Evolutionary conservation across 1,140 invertebrate genomes (phyloP), one percentile per base, ranked within the genome.

Genomic region (Anadara kagoshimensis): DNA sequence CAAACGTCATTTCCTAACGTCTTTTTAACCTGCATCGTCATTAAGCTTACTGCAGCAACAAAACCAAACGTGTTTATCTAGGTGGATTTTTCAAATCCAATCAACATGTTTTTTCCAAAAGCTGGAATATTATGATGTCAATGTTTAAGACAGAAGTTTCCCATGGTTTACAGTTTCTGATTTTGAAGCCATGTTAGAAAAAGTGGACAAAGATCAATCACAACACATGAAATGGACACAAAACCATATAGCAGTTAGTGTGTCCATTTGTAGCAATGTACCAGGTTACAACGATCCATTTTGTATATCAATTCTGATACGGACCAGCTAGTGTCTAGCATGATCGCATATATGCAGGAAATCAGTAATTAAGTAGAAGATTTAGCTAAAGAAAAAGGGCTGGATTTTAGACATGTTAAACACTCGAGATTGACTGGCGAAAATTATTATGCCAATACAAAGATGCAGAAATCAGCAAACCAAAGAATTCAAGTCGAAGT

Each of bases 141-240:
- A 44, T 29, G 36, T 36, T 36, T 2, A 36, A 36, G 20, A 51
- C 14, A 57, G 64, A 16, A 18, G 43, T 0, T 73, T 49, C 29
- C 44, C 54, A 10, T 73, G 49, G 26, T 73, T 73, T 57, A 61
- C 67, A 56, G 64, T 73, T 4, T 67, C 51, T 41, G 71, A 73
- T 18, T 67, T 67, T 20, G 64, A 67, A 36, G 57, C 64, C 24
- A 67, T 67, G 63, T 20, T 73, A 12, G 18, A 43, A 18, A 45
- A 56, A 5, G 36, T 59, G n/a, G 5, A 29, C 20, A 22, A 69
- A 16, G 41, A 44, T 10, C 36, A 47, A 44, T 43, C 51, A 2
- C 20, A 20, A 4, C 64, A 64, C 36, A 47, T 71, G 43, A 53
- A 43, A 11, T 68, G 66, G 66, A 56, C 41, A 14, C 24, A 53